Evolutionary conservation across 2,797 vertebrate genomes (phyloP).

Genomic region (Lithobates sylvaticus): DNA sequence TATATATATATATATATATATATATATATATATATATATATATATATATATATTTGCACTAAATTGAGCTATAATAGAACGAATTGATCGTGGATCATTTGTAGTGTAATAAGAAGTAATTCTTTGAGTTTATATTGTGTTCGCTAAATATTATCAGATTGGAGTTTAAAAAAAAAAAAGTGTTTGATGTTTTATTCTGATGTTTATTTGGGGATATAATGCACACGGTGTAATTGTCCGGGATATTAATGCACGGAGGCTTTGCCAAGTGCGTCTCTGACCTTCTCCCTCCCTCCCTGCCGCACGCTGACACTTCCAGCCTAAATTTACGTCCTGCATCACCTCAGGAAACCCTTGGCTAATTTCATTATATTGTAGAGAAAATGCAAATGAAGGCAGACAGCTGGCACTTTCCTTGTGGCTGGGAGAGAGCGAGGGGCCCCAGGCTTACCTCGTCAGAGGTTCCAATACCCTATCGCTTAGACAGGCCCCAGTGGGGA

Average conservation of each 20-base stretch:
- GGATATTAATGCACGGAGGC: conserved; percentile 63
- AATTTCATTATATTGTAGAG: conserved; percentile 97
- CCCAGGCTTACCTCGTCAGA: conserved; percentile 84
- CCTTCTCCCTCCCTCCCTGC: conserved; percentile 78
- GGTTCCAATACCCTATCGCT: conserved; percentile 80
- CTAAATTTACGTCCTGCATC: conserved; percentile 84
- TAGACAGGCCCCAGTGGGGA: conserved; percentile 84
- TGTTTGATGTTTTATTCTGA: too few species aligned
- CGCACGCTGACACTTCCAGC: conserved; percentile 80
- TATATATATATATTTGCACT: too few species aligned
- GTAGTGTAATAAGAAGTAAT: too few species aligned
- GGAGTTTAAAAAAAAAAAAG: too few species aligned
- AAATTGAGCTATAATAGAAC: too few species aligned
- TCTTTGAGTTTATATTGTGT: too few species aligned
- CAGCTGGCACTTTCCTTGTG: conserved; percentile 92
- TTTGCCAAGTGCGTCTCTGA: conserved; percentile 71
- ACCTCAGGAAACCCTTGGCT: conserved; percentile 97
- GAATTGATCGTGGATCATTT: too few species aligned
- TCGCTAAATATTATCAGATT: too few species aligned
- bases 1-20: too few species aligned
- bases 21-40: too few species aligned
- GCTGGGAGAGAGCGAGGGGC: conserved; percentile 89
- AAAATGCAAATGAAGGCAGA: conserved; percentile 96
- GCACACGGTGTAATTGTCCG: neutral
- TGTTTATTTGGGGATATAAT: neutral